phyloP scores from a whole-genome alignment of 1,140 invertebrate species.

The Capitella teleta region DNA sequence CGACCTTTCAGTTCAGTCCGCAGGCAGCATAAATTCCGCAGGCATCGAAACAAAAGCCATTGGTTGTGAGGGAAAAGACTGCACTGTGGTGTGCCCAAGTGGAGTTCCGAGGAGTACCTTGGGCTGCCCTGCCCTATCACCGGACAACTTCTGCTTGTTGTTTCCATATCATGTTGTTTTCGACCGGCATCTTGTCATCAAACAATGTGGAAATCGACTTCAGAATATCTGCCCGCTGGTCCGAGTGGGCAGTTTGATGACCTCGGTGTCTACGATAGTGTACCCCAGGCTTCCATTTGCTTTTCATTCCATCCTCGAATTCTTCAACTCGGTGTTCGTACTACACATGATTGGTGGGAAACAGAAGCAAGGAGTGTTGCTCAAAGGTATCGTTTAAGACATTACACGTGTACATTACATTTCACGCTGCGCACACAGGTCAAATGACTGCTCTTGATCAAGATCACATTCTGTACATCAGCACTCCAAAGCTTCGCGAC shows the following conservation, averaged over 20 bases:
- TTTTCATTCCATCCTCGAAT: neutral
- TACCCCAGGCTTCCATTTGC: neutral
- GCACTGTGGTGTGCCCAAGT: too few species aligned
- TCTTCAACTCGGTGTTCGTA: neutral
- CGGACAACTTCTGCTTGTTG: slow-evolving; percentile 20
- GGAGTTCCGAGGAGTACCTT: too few species aligned
- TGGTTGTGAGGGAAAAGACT: too few species aligned
- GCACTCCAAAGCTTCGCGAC: neutral
- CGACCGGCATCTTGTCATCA: slow-evolving; percentile 27
- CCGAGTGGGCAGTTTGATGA: slow-evolving; percentile 12
- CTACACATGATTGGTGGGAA: too few species aligned
- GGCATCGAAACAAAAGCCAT: too few species aligned
- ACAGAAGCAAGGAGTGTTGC: neutral
- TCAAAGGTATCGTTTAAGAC: neutral
- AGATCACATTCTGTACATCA: neutral
- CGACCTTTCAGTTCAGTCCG: too few species aligned
- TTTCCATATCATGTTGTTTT: slow-evolving; percentile 44
- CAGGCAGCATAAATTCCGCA: too few species aligned
- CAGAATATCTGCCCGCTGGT: slow-evolving; percentile 17
- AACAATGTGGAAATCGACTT: slow-evolving; percentile 30
- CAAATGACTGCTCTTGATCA: neutral
- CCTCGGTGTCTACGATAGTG: neutral
- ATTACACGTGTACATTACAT: neutral
- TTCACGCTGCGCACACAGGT: neutral
- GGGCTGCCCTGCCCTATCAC: too few species aligned